Evolutionary conservation across 2,113 vertebrate genomes (phyloP).

Genomic region (Danionella cerebrum): DNA sequence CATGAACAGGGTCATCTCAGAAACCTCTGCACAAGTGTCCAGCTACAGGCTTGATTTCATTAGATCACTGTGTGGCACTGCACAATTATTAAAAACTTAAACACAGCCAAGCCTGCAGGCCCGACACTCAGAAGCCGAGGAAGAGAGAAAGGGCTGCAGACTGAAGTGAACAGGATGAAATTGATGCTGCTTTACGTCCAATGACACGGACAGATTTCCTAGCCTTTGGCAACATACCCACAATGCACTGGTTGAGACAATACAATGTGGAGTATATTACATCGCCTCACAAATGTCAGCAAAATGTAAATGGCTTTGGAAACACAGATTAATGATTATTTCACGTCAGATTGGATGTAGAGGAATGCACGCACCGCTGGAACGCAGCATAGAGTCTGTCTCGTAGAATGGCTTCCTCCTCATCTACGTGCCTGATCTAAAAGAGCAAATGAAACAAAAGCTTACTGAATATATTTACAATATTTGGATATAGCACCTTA

Average conservation of each 20-base stretch:
- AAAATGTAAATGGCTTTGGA: slow-evolving; percentile 55
- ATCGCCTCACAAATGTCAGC: slow-evolving; percentile 50
- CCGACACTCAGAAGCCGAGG: slow-evolving; percentile 41
- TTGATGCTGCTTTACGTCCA: slow-evolving; percentile 63
- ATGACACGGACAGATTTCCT: slow-evolving; percentile 61
- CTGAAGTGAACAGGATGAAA: slow-evolving; percentile 61
- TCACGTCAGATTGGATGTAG: slow-evolving; percentile 48
- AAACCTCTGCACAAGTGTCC: slow-evolving; percentile 63
- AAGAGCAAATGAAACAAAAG: slow-evolving; percentile 1
- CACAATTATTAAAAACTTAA: slow-evolving; percentile 70
- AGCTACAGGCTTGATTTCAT: slow-evolving; percentile 66
- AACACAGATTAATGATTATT: slow-evolving; percentile 58
- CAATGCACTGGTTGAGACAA: slow-evolving; percentile 56
- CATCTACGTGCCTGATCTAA: slow-evolving; percentile 54
- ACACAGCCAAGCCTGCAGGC: slow-evolving; percentile 61
- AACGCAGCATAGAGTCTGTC: slow-evolving; percentile 53
- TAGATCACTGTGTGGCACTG: slow-evolving; percentile 51
- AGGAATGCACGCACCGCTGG: slow-evolving; percentile 62
- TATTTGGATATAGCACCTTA: too few species aligned
- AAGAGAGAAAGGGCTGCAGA: slow-evolving; percentile 10
- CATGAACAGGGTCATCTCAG: slow-evolving; percentile 61
- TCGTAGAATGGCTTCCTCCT: slow-evolving; percentile 45
- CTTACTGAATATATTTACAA: background rate
- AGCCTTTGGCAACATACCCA: slow-evolving; percentile 62
- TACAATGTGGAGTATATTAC: slow-evolving; percentile 59